These are phyloP conservation scores for Hypolimnas misippus DNA, from an alignment of 2,888 invertebrate genomes.

Conservation along the genomic window DNA sequence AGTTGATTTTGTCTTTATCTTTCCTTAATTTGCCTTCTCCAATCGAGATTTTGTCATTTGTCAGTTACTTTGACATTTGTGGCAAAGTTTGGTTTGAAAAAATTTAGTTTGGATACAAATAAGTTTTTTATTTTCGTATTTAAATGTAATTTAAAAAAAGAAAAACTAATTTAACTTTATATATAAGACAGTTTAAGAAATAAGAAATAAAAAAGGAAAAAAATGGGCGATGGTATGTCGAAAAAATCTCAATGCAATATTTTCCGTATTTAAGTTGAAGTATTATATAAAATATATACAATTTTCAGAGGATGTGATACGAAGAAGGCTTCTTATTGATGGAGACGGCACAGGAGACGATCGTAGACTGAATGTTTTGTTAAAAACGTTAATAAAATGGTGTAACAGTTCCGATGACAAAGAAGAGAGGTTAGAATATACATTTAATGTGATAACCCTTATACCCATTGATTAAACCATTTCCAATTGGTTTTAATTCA, in stretches of 20 bases:
- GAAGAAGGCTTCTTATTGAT: slow-evolving; percentile 95
- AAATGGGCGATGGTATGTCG: slow-evolving; percentile 53
- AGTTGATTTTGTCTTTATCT: no score
- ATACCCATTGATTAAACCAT: no score
- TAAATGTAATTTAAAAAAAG: neutral
- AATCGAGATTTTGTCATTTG: no score
- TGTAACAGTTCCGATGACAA: slow-evolving; percentile 87
- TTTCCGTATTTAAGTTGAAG: neutral
- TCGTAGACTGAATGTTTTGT: slow-evolving; percentile 91
- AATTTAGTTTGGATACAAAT: neutral
- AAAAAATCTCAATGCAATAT: neutral
- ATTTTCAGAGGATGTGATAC: slow-evolving; percentile 95
- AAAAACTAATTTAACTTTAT: neutral
- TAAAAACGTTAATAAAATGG: slow-evolving; percentile 94
- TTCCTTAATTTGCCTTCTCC: no score
- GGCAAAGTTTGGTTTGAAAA: neutral
- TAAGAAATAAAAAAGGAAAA: slow-evolving; percentile 29
- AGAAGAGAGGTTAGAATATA: slow-evolving; percentile 85
- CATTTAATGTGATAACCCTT: no score
- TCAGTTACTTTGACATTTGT: no score
- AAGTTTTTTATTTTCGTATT: neutral
- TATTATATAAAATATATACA: slow-evolving; percentile 10
- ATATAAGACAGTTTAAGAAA: neutral
- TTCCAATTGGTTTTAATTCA: no score
- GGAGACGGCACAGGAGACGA: slow-evolving; percentile 99